Conservation (phyloP, 2,113 vertebrate genomes). For the Charina bottae region DNA sequence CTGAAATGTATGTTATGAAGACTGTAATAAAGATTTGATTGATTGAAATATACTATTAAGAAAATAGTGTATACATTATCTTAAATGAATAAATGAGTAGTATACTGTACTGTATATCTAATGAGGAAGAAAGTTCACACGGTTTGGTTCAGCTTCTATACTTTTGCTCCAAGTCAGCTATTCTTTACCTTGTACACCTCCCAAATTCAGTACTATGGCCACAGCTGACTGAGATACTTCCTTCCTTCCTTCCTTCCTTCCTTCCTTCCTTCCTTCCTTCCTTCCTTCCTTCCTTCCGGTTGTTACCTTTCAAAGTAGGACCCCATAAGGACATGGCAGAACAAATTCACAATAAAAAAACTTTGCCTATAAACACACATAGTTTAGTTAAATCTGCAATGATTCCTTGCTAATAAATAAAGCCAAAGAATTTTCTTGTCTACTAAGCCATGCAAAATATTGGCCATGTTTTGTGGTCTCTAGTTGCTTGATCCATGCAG, state of each 20-base stretch:
- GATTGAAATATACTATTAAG: neutral
- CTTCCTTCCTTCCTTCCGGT: no score
- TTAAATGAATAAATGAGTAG: neutral
- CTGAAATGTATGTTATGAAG: neutral
- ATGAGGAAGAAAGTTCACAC: neutral
- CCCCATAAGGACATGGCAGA: no score
- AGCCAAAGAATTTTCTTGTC: no score
- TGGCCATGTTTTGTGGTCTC: neutral
- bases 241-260: no score
- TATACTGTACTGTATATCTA: no score
- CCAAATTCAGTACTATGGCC: neutral
- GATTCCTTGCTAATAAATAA: no score
- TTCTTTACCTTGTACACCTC: neutral
- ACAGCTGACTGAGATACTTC: neutral
- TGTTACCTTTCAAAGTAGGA: no score
- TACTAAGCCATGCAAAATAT: no score
- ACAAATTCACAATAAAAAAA: no score
- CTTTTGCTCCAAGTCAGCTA: neutral
- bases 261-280: no score
- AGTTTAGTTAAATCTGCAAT: no score
- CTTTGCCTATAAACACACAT: no score
- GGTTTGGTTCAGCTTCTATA: neutral
- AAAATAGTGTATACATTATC: neutral
- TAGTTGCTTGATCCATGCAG: neutral
- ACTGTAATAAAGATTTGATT: neutral